Evolutionary conservation across 1,140 invertebrate genomes (phyloP).

Genomic region (Pogonomyrmex californicus): DNA sequence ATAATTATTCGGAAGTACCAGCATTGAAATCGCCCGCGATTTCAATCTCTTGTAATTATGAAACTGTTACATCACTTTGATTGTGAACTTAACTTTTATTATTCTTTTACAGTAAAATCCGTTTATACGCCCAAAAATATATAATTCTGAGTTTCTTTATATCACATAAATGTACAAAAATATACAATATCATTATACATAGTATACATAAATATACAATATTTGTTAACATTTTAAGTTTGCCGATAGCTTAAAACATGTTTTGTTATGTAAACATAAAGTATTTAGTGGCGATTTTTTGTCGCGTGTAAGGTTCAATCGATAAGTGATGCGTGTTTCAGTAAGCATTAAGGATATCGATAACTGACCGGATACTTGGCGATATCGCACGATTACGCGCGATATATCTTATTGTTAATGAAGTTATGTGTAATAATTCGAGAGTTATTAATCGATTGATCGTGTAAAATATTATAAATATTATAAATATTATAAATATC

Average conservation of each 20-base stretch:
- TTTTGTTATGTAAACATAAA: conserved; percentile 20
- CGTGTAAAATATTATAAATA: conserved; percentile 1
- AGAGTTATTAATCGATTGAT: conserved; percentile 50
- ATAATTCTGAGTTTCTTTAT: not conserved
- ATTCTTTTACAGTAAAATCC: not conserved
- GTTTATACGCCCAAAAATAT: not conserved
- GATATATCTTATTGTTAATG: conserved; percentile 17
- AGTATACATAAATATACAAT: not conserved
- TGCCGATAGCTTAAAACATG: not conserved
- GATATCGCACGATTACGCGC: conserved; percentile 53
- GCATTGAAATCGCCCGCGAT: conserved; percentile 66
- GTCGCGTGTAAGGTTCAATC: conserved; percentile 9
- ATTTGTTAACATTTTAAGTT: not conserved
- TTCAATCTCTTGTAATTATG: conserved; percentile 29
- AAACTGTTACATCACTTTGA: not conserved
- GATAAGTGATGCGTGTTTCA: not conserved
- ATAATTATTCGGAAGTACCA: conserved; percentile 21
- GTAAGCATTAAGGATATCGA: conserved; percentile 19
- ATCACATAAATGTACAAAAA: not conserved
- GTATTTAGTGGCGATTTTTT: conserved; percentile 5
- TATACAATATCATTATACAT: too few species aligned
- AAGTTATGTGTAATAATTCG: conserved; percentile 67
- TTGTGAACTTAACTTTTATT: not conserved
- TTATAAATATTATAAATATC: too few species aligned
- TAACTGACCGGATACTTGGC: conserved; percentile 16